phyloP scores from a whole-genome alignment of 2,888 invertebrate genomes.

The Catocala nupta region DNA sequence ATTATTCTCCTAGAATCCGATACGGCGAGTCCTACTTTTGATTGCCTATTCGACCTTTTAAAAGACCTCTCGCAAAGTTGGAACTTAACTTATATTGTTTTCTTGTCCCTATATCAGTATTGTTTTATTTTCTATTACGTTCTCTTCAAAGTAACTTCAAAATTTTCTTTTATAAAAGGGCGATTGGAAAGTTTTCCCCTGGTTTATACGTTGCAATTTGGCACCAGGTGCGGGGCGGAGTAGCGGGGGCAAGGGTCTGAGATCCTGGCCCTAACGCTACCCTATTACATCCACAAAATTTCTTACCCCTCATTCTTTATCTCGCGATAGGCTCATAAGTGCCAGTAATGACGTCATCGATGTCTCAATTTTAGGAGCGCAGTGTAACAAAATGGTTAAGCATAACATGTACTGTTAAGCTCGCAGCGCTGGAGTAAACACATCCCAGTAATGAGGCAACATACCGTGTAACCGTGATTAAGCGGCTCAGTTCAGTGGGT shows the following conservation, averaged over 20 bases:
- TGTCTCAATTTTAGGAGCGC: constrained; percentile 7
- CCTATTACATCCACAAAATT: constrained; percentile 19
- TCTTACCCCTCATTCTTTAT: constrained; percentile 17
- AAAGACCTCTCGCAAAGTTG: constrained; percentile 36
- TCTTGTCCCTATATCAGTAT: constrained; percentile 18
- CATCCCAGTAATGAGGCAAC: constrained; percentile 61
- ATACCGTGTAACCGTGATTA: constrained; percentile 71
- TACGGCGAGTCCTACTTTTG: constrained; percentile 30
- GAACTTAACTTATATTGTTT: constrained; percentile 43
- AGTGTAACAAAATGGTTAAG: constrained; percentile 21
- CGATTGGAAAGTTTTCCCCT: constrained; percentile 7
- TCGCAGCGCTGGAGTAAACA: constrained; percentile 42
- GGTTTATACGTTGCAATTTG: constrained; percentile 24
- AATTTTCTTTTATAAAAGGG: constrained; percentile 17
- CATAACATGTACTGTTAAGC: constrained; percentile 27
- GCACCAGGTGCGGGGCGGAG: constrained; percentile 20
- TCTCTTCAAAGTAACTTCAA: constrained; percentile 13
- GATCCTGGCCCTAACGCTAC: constrained; percentile 15
- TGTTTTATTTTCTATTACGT: constrained; percentile 25
- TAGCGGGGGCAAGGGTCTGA: constrained; percentile 9
- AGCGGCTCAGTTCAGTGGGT: constrained; percentile 66
- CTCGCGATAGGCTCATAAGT: constrained; percentile 12
- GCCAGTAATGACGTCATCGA: constrained; percentile 19
- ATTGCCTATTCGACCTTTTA: constrained; percentile 44
- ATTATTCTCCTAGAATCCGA: constrained; percentile 27